Conservation (phyloP, 35 echinoderm and acorn worm species). For the Hemicentrotus pulcherrimus region DNA sequence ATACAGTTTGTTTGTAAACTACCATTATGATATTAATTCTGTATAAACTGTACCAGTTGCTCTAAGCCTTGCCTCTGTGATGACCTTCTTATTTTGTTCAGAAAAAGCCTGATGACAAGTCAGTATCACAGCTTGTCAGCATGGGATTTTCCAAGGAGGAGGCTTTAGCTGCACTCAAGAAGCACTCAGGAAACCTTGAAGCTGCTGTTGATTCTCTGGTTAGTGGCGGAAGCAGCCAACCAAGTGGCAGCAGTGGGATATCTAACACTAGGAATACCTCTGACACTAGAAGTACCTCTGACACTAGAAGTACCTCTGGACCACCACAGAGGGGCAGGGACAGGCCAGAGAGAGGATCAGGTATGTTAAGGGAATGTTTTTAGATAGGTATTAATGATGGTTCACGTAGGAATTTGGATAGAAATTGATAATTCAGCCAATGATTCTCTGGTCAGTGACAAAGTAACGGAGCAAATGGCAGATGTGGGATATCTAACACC, state of each 20-base stretch:
- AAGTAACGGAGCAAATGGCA: no score
- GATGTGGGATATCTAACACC: no score
- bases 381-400: no score
- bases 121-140: slow-evolving; percentile 66
- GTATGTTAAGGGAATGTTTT: background rate
- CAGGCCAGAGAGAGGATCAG: slow-evolving; percentile 22
- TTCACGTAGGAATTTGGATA: no score
- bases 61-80: no score
- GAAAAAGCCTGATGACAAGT: slow-evolving; percentile 77
- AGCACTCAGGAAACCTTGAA: slow-evolving; percentile 76
- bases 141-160: slow-evolving; percentile 86
- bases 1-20: no score
- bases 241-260: slow-evolving; percentile 17
- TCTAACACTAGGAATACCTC: background rate
- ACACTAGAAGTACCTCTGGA: background rate
- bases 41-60: no score
- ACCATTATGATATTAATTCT: no score
- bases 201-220: slow-evolving; percentile 75
- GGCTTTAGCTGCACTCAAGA: slow-evolving; percentile 71
- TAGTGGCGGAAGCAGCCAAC: background rate
- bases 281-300: background rate
- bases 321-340: slow-evolving; percentile 38
- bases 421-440: no score
- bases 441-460: no score
- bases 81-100: background rate